A percentile compares a stretch with the other conserved stretches of the same genome.
Conservation (phyloP, 2,113 vertebrate genomes). For the Microtus ochrogaster region DNA sequence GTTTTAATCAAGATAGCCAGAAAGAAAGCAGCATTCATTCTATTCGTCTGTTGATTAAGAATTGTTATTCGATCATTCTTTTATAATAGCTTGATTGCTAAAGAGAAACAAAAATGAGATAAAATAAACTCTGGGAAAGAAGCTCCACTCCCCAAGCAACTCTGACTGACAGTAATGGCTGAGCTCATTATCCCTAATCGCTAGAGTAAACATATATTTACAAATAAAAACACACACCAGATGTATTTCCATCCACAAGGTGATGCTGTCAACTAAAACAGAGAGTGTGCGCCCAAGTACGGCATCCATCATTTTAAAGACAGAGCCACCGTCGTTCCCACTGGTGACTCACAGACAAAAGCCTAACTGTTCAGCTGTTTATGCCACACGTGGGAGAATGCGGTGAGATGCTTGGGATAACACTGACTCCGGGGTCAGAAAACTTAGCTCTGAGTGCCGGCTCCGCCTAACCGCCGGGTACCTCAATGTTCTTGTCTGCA, state of each 20-base stretch:
- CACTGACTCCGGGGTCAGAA: neutral
- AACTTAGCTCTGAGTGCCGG: neutral
- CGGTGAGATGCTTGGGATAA: neutral
- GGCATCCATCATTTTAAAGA: conserved; percentile 54
- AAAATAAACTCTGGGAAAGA: conserved; percentile 57
- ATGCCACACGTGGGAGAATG: neutral
- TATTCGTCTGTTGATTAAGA: neutral
- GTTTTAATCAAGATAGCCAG: conserved; percentile 45
- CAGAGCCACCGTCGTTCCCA: neutral
- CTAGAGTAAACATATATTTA: conserved; percentile 78
- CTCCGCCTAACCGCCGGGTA: neutral
- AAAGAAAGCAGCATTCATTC: neutral
- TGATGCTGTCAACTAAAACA: conserved; percentile 80
- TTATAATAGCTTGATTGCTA: conserved; percentile 48
- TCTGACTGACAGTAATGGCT: conserved; percentile 69
- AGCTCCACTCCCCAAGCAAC: conserved; percentile 53
- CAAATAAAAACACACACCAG: conserved; percentile 80
- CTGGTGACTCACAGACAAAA: neutral
- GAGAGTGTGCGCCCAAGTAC: conserved; percentile 5
- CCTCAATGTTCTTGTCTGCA: conserved; percentile 16
- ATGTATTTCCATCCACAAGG: conserved; percentile 80
- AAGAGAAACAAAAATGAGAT: conserved; percentile 1
- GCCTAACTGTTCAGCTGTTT: neutral
- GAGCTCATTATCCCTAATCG: conserved; percentile 72
- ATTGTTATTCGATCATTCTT: conserved; percentile 9